Base-by-base conservation (phyloP, 2,888 invertebrate genomes). In the Hedya salicella region DNA sequence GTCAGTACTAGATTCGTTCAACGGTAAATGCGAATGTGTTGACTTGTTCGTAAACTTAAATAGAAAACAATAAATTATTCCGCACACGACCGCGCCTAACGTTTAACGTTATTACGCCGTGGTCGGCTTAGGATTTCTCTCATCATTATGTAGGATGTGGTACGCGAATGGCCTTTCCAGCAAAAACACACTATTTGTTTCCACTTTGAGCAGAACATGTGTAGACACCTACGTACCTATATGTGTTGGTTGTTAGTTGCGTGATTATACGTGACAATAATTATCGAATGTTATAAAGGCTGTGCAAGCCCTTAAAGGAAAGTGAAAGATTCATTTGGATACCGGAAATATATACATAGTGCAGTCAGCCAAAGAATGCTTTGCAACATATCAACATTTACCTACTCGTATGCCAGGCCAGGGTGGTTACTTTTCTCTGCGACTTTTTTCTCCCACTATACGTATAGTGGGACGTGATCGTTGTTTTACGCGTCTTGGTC, bases 61-160 rank as follows among this genome's bases (percentile, higher is more conserved):
- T 16, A n/a, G 9, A 14, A 19, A 32, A 9, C 42, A 52, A 19
- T 19, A 16, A 61, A 48, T 50, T 48, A 54, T 64, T 42, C 21
- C 8, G 8, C 44, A 62, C 53, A 64, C 56, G 49, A 21, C 17
- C 19, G 17, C 21, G 49, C 8, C 19, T 42, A 19, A 56, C 56
- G 30, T 56, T 49, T n/a, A 17, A n/a, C 17, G n/a, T 13, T 48
- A 54, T 63, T 49, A 56, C 56, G 32, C 44, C 21, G 30, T n/a
- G 21, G 13, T n/a, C 6, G 21, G 17, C 46, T 32, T 17, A 64
- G 44, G 57, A 57, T 64, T 64, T 64, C 64, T 59, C 64, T 52
- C 57, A 57, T 64, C 64, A 64, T 64, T 57, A 57, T 50, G 57
- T 64, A 57, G 32, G 49, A 59, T 52, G 57, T 36, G 32, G 57